A percentile compares a stretch with the other conserved stretches of the same genome.
phyloP scores from a whole-genome alignment of 2,797 vertebrate genomes.

The Rhinichthys osculus region DNA sequence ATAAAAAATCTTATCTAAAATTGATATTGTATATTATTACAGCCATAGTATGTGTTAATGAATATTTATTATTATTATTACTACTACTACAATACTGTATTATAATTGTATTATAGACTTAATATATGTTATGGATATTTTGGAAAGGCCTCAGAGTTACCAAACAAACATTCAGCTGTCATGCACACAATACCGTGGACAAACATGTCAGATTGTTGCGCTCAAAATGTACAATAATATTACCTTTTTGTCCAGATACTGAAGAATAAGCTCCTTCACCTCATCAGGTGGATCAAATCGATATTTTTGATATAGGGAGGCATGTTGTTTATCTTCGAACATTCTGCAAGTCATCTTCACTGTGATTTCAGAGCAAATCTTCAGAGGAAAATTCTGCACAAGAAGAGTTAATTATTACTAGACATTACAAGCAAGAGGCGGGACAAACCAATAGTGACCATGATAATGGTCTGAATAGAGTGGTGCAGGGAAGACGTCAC shows the following conservation, averaged over 20 bases:
- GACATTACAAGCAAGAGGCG: background rate
- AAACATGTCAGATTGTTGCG: background rate
- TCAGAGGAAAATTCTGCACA: background rate
- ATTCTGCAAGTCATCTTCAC: constrained; percentile 69
- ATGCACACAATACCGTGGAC: background rate
- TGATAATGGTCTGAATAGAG: background rate
- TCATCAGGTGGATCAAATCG: constrained; percentile 71
- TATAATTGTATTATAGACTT: no score
- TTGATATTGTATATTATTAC: background rate
- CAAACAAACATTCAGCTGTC: background rate
- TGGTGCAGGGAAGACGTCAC: background rate
- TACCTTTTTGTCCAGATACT: constrained; percentile 75
- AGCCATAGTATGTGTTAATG: background rate
- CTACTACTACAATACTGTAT: background rate
- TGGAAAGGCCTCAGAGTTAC: background rate
- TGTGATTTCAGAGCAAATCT: background rate
- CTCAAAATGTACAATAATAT: background rate
- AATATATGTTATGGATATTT: background rate
- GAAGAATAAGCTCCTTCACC: constrained; percentile 70
- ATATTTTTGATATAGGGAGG: constrained; percentile 76
- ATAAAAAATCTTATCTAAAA: background rate
- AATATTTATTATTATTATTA: background rate
- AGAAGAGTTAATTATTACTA: constrained; percentile 10
- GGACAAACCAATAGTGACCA: background rate
- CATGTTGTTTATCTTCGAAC: constrained; percentile 78